phyloP scores from a whole-genome alignment of 1,140 invertebrate species.

The Dysdera silvatica region DNA sequence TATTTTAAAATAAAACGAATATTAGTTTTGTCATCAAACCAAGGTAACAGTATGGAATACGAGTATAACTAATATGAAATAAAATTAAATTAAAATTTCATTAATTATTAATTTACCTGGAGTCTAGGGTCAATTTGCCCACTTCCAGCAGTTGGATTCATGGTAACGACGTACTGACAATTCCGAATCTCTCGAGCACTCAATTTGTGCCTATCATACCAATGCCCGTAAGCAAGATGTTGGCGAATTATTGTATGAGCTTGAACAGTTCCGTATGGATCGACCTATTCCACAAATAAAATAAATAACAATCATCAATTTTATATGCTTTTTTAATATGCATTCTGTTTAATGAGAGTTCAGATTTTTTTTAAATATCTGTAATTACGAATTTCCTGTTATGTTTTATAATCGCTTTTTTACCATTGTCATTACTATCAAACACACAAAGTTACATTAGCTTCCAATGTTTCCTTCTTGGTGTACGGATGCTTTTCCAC shows the following conservation, averaged over 20 bases:
- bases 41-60: neutral
- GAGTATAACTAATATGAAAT: neutral
- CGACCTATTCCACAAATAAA: slow-evolving; percentile 55
- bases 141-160: slow-evolving; percentile 95
- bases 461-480: too few relatives aligned
- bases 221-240: slow-evolving; percentile 90
- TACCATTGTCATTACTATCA: too few relatives aligned
- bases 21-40: neutral
- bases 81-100: neutral
- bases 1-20: neutral
- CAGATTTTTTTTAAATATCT: neutral
- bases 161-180: slow-evolving; percentile 91
- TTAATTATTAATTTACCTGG: slow-evolving; percentile 51
- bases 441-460: too few relatives aligned
- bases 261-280: slow-evolving; percentile 88
- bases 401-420: too few relatives aligned
- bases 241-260: slow-evolving; percentile 91
- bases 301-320: neutral
- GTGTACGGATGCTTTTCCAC: too few relatives aligned
- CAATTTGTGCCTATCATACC: slow-evolving; percentile 82
- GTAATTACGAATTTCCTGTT: too few relatives aligned
- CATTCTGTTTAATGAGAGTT: neutral
- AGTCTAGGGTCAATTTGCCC: slow-evolving; percentile 92
- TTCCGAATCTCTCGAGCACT: slow-evolving; percentile 91
- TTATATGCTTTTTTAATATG: neutral